Evolutionary conservation across 2,797 vertebrate genomes (phyloP), one percentile per base, ranked within the genome.

Genomic region (Pangasius krempfi): DNA sequence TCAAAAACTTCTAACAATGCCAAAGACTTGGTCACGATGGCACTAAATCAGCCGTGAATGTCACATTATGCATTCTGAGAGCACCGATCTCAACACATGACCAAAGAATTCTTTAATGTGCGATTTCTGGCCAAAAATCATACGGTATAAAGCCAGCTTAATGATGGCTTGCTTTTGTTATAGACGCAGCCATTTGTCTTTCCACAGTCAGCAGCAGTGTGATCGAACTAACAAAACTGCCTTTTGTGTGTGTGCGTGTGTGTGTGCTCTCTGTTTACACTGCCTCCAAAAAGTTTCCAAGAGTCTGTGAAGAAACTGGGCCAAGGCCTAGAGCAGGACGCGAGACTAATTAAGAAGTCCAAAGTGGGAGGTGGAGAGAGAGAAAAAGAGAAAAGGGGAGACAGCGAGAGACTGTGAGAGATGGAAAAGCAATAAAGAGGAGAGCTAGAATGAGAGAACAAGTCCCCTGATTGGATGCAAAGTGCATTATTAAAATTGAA

Each of bases 401-500:
- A 40, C 14, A 30, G 50, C 47, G 8, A 80, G 72, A 72, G 25
- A 44, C 27, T 64, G 44, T 25, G 58, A 80, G 52, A 37, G 47
- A 84, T 58, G 44, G 83, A 64, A 22, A 85, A 78, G 75, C 56
- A 78, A 44, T 54, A 73, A 33, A 54, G 47, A 13, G 84, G 58
- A 83, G 66, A n/a, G 80, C 37, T 44, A 81, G 25, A 72, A 37
- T 54, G 85, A 83, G 58, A 86, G 9, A 50, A 72, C n/a, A 83
- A 62, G 79, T 86, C 86, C 90, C 91, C 93, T 95, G 94, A 95
- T 94, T 93, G 93, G 92, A 95, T 92, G 91, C 92, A 93, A 93
- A 95, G 94, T 91, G 91, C 91, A 92, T 94, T 94, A 94, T 94
- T 94, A 95, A 93, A 93, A 95, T 93, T 93, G 91, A 84, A 89